Base-by-base conservation (phyloP, 2,888 invertebrate genomes). In the Leptinotarsa rubiginosa region DNA sequence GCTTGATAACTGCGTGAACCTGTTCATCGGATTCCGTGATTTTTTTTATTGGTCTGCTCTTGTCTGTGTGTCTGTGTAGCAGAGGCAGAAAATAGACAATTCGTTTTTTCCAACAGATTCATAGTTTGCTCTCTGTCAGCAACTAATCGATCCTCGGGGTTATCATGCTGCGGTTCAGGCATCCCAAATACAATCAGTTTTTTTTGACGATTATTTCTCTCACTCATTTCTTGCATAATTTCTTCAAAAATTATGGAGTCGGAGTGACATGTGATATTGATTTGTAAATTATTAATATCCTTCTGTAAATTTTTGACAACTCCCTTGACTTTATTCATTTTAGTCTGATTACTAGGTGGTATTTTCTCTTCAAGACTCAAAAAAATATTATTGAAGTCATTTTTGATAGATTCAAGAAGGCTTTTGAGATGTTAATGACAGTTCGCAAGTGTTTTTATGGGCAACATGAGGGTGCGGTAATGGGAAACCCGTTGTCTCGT, bases 31-130 rank as follows among this genome's bases (percentile, higher is more conserved):
- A 65, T n/a, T 65, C 65, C 47, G 47, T 65, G 18, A 65, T 65
- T 41, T 47, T 4, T 65, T 65, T 65, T 65, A 65, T 65, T 65
- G 65, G 65, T 65, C 65, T 65, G 65, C 47, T 65, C 47, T 65
- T 22, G 47, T 10, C 65, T 41, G 15, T 65, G 47, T 41, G 47
- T 47, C 47, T 65, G 3, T 65, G 47, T 65, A 31, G 41, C 47
- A 41, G 65, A 65, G 41, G 65, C 41, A 31, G 47, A 41, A 41
- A 65, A 65, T 16, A 4, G 47, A 65, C 65, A 65, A 47, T 65
- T 65, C 2, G 47, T 65, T 65, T 65, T 31, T 65, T 12, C 65
- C 65, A 41, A 47, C 47, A 65, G 65, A 41, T 41, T 2, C n/a
- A 10, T 31, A 65, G 65, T 47, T 31, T 65, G 47, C 31, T 65